These are phyloP conservation scores for Drosophila rubida DNA, from an alignment of 2,888 invertebrate genomes.

Conservation along the genomic window DNA sequence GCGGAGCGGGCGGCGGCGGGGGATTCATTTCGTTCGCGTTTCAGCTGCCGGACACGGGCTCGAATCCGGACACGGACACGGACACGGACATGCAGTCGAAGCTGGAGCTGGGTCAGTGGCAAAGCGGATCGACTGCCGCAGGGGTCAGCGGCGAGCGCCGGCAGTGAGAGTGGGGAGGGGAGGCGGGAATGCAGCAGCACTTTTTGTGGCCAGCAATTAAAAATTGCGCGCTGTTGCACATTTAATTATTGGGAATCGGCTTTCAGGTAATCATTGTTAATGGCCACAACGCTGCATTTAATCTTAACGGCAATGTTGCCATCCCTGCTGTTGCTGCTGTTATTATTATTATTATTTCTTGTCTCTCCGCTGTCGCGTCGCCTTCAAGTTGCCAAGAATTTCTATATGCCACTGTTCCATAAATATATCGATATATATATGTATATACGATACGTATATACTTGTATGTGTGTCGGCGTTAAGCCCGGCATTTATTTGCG, in stretches of 20 bases:
- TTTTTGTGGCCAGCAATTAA: constrained; percentile 76
- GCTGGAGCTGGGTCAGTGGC: neutral
- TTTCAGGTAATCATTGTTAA: constrained; percentile 81
- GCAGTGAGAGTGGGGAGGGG: neutral
- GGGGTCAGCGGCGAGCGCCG: neutral
- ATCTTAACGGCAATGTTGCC: constrained; percentile 58
- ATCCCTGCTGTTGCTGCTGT: constrained; percentile 21
- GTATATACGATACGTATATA: neutral
- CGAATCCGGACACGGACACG: constrained; percentile 36
- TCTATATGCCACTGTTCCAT: neutral
- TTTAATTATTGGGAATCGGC: constrained; percentile 82
- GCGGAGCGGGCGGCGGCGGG: neutral
- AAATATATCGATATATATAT: constrained; percentile 6
- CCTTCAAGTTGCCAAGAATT: constrained; percentile 57
- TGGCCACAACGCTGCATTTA: constrained; percentile 79
- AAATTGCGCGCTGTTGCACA: constrained; percentile 81
- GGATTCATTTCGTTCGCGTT: constrained; percentile 6
- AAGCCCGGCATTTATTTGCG: neutral
- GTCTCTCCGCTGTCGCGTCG: constrained; percentile 6
- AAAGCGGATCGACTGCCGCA: constrained; percentile 23
- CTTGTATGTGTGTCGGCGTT: neutral
- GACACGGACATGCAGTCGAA: neutral
- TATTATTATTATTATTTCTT: constrained; percentile 3
- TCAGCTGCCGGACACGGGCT: constrained; percentile 44
- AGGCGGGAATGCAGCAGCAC: constrained; percentile 42